phyloP scores from a whole-genome alignment of 1,140 invertebrate species.

The Lasioglossum baleicum region DNA sequence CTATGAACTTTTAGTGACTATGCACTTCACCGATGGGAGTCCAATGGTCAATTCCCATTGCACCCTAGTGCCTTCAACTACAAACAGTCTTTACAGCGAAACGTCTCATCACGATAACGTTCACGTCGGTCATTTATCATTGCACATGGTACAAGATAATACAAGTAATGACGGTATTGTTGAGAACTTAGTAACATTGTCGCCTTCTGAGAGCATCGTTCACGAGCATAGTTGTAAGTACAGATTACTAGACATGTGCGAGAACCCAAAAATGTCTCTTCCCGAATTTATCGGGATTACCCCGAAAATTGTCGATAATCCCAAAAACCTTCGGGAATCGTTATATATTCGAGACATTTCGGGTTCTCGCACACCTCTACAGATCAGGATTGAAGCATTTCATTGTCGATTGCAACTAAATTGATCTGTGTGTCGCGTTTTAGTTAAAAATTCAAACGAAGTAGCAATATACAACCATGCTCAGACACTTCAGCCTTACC shows the following conservation, averaged over 20 bases:
- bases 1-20: constrained; percentile 69
- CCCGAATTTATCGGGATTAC: too few species aligned
- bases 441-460: constrained; percentile 80
- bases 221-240: constrained; percentile 75
- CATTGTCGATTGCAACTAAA: not conserved
- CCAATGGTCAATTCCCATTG: constrained; percentile 80
- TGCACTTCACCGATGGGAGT: constrained; percentile 80
- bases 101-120: constrained; percentile 67
- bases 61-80: constrained; percentile 72
- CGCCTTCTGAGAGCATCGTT: constrained; percentile 74
- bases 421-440: constrained; percentile 34
- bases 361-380: not conserved
- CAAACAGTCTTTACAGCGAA: constrained; percentile 72
- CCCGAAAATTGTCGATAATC: too few species aligned
- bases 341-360: too few species aligned
- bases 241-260: not conserved
- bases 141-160: constrained; percentile 56
- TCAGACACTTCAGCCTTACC: constrained; percentile 87
- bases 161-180: constrained; percentile 59
- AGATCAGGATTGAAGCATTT: not conserved
- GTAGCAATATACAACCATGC: constrained; percentile 70
- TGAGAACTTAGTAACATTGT: constrained; percentile 77
- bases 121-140: constrained; percentile 63
- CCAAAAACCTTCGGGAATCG: too few species aligned
- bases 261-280: too few species aligned